phyloP scores from a whole-genome alignment of 2,113 vertebrate species.

The Hippolais icterina region DNA sequence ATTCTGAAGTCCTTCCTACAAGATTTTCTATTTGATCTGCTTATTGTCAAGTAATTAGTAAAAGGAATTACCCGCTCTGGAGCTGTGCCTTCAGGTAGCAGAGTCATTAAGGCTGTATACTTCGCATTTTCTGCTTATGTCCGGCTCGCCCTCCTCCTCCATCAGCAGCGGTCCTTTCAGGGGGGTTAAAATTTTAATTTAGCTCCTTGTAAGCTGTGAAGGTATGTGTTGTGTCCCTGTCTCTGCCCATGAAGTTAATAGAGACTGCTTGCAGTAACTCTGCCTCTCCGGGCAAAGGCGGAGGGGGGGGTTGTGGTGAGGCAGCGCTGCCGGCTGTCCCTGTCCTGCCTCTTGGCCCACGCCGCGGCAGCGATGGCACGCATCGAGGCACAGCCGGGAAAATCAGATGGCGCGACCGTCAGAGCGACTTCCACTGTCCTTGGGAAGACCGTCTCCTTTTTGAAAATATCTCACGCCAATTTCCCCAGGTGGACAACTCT shows the following conservation, averaged over 20 bases:
- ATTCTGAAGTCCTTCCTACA: not conserved
- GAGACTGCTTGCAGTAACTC: not conserved
- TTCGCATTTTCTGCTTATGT: not conserved
- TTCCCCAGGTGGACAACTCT: not conserved
- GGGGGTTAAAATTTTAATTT: rapidly evolving
- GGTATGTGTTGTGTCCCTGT: too few species aligned
- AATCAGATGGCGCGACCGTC: rapidly evolving
- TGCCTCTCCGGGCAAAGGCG: not conserved
- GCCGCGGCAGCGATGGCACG: not conserved
- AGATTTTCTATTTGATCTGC: not conserved
- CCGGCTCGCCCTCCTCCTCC: not conserved
- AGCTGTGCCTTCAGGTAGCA: not conserved
- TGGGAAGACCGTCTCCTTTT: not conserved
- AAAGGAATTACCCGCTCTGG: not conserved
- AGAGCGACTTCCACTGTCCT: not conserved
- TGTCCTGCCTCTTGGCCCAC: not conserved
- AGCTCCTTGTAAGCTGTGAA: not conserved
- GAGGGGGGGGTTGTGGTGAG: not conserved
- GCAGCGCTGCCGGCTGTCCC: not conserved
- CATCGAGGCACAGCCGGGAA: not conserved
- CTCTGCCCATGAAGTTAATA: not conserved
- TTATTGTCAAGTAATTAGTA: not conserved
- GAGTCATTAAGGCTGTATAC: not conserved
- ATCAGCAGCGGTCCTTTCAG: not conserved
- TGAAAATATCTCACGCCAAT: not conserved